Evolutionary conservation across 1,140 invertebrate species (phyloP), one percentile per base, ranked within the genome.

Genomic region (Leptinotarsa texana): DNA sequence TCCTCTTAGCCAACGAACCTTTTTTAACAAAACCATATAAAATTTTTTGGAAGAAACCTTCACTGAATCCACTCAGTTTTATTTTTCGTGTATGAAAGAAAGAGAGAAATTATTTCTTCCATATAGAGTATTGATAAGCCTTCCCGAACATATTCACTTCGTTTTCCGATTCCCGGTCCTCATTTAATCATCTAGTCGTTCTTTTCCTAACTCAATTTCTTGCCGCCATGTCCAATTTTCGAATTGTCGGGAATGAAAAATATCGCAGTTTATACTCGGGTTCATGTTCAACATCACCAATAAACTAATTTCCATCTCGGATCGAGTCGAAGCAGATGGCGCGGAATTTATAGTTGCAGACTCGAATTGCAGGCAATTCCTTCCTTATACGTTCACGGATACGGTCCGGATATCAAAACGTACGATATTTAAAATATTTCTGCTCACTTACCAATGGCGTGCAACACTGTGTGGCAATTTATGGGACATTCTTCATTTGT

Each of bases 261-360:
- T 57, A 57, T 57, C 15, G 51, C 51, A 18, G 51, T 57, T 57
- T 18, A 57, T 57, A n/a, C n/a, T 57, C 51, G 51, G 51, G 51
- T 57, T 57, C 21, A 42, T 67, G 65, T 42, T 67, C 22, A 17
- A 67, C 65, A 67, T 67, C 15, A 22, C 24, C 65, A 27, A 67
- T 67, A 67, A 67, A 67, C 42, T 67, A 67, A 67, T 67, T 67
- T 42, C 42, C 65, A 67, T 33, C 11, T 17, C 18, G 24, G 17
- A 42, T 24, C 15, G 21, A 57, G 65, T 8, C 8, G 11, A 27
- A 17, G 17, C 65, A 67, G 65, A 22, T 67, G 65, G 24, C 42
- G 24, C 13, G 65, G 42, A 67, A 33, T 67, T 67, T 67, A 67
- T 67, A 67, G 65, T 42, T 67, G 24, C 13, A 33, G 27, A n/a